Evolutionary conservation across 92 coral and sea anemone genomes (phyloP).

Genomic region (Porites cylindrica): DNA sequence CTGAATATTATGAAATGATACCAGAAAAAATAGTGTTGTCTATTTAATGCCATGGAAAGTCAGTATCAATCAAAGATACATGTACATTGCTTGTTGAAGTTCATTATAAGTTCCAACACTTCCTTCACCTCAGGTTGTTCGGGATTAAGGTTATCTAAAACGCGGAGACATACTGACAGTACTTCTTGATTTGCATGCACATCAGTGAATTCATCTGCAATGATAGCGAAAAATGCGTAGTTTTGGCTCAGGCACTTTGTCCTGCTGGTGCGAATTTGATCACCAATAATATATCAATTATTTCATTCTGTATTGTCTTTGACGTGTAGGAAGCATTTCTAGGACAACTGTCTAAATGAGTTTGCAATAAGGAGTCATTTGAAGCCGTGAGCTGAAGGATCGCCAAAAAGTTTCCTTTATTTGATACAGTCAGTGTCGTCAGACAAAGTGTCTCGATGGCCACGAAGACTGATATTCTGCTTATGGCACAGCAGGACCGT

Average conservation of each 20-base stretch:
- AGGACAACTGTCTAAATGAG: slow-evolving; percentile 20
- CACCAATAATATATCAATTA: slow-evolving; percentile 25
- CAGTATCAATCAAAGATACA: too few species aligned
- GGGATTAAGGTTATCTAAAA: slow-evolving; percentile 22
- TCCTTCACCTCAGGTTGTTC: slow-evolving; percentile 35
- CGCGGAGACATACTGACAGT: slow-evolving; percentile 25
- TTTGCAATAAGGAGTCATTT: slow-evolving; percentile 27
- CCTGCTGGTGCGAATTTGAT: slow-evolving; percentile 29
- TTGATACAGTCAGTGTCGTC: slow-evolving; percentile 34
- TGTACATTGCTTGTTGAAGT: too few species aligned
- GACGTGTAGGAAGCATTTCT: slow-evolving; percentile 39
- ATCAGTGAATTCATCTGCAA: slow-evolving; percentile 47
- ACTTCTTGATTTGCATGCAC: slow-evolving; percentile 39
- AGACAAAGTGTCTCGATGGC: slow-evolving; percentile 37
- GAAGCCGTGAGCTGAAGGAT: slow-evolving; percentile 30
- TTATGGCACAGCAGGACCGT: slow-evolving; percentile 40
- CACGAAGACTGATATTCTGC: slow-evolving; percentile 28
- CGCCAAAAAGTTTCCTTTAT: slow-evolving; percentile 51
- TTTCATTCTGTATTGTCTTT: slow-evolving; percentile 44
- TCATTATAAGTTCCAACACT: too few species aligned
- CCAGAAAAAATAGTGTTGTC: too few species aligned
- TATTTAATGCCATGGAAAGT: too few species aligned
- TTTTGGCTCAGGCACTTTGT: slow-evolving; percentile 34
- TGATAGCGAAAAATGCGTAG: slow-evolving; percentile 39
- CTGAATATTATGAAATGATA: too few species aligned